A percentile compares a stretch with the other conserved stretches of the same genome.
phyloP scores from a whole-genome alignment of 2,113 vertebrate genomes.

The Formicarius rufipectus region DNA sequence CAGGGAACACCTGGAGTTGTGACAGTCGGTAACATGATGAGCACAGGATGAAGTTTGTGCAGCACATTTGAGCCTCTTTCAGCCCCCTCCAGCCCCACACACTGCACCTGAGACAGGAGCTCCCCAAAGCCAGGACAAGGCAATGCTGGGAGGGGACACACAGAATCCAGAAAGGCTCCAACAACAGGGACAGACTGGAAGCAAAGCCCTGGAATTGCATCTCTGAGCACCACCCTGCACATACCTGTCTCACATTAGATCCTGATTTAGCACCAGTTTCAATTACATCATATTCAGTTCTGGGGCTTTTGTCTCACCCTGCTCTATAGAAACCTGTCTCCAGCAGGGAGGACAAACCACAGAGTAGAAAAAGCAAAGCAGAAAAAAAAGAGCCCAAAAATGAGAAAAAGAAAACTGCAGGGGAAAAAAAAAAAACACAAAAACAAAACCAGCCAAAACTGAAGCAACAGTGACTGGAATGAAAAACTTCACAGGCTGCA shows the following conservation, averaged over 20 bases:
- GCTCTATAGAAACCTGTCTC: conserved; percentile 84
- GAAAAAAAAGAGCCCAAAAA: conserved; percentile 41
- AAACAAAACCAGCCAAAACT: not conserved
- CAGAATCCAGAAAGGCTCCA: not conserved
- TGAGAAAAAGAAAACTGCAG: conserved; percentile 8
- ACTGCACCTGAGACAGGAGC: not conserved
- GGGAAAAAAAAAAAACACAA: not conserved
- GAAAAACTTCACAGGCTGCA: not conserved
- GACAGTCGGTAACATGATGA: not conserved
- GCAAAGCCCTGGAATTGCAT: not conserved
- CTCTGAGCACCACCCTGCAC: not conserved
- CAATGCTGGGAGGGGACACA: not conserved
- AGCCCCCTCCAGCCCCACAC: not conserved
- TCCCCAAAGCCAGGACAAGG: not conserved
- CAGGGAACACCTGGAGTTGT: not conserved
- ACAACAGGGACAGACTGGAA: not conserved
- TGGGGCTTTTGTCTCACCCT: conserved; percentile 80
- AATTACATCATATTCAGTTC: conserved; percentile 84
- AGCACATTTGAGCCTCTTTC: not conserved
- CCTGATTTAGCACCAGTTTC: conserved; percentile 83
- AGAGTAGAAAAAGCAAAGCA: conserved; percentile 48
- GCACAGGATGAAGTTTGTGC: not conserved
- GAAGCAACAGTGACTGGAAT: not conserved
- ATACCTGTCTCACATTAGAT: conserved; percentile 80
- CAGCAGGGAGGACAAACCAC: conserved; percentile 65